Conservation (phyloP, 2,797 vertebrate genomes). For the Pseudocheirus occidentalis region DNA sequence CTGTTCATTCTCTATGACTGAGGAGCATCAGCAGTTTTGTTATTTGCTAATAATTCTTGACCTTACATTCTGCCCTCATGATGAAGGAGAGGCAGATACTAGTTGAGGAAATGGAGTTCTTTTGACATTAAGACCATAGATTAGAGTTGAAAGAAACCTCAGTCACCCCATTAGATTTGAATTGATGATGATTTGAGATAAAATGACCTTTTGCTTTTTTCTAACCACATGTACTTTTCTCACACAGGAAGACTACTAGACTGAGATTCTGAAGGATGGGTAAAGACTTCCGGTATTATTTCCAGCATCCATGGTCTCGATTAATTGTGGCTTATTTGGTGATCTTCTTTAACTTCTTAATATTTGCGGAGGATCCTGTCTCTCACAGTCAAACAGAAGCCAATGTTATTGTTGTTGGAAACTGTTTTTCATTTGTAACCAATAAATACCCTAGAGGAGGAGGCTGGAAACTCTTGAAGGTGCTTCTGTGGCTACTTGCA, state of each 20-base stretch:
- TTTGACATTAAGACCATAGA: neutral
- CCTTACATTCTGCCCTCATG: neutral
- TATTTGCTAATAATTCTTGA: neutral
- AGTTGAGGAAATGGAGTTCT: neutral
- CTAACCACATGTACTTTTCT: slow-evolving; percentile 67
- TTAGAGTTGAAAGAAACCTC: neutral
- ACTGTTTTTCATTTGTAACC: slow-evolving; percentile 98
- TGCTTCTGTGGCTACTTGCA: slow-evolving; percentile 93
- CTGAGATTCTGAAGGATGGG: slow-evolving; percentile 89
- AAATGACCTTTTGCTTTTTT: neutral
- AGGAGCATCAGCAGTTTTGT: neutral
- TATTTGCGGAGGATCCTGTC: slow-evolving; percentile 97
- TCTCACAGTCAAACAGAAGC: slow-evolving; percentile 98
- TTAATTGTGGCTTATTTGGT: slow-evolving; percentile 97
- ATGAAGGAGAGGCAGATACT: neutral
- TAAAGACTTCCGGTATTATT: slow-evolving; percentile 96
- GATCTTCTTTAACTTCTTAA: slow-evolving; percentile 98
- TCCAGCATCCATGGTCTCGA: slow-evolving; percentile 98
- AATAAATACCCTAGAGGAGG: slow-evolving; percentile 95
- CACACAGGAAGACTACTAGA: slow-evolving; percentile 83
- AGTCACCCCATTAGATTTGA: neutral
- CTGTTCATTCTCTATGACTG: neutral
- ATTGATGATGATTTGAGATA: neutral
- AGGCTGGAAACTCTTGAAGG: slow-evolving; percentile 95
- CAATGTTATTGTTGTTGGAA: slow-evolving; percentile 96